phyloP scores from a whole-genome alignment of 2,113 vertebrate genomes.

The Trichomycterus rosablanca region DNA sequence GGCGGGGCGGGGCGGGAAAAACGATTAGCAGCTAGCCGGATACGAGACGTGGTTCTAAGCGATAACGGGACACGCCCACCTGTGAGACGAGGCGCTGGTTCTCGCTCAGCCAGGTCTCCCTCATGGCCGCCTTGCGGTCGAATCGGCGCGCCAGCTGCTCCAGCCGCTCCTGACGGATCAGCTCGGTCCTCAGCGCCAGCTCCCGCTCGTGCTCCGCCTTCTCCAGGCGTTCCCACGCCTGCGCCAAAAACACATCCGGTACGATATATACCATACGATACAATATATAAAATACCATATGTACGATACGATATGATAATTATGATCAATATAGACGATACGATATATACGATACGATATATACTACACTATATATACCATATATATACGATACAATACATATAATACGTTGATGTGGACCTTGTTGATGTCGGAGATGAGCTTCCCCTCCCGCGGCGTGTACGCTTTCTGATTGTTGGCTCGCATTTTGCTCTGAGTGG shows the following conservation, averaged over 20 bases:
- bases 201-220: constrained; percentile 96
- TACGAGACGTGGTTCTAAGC: no score
- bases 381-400: constrained; percentile 48
- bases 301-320: background rate
- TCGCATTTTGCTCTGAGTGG: constrained; percentile 97
- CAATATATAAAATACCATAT: no score
- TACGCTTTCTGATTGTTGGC: constrained; percentile 98
- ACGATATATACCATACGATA: no score
- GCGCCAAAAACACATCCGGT: background rate
- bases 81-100: constrained; percentile 95
- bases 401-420: no score
- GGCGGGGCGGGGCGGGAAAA: no score
- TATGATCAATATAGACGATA: constrained; percentile 36
- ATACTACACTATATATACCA: background rate
- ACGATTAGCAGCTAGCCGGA: no score
- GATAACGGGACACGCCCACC: no score
- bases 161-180: constrained; percentile 96
- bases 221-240: constrained; percentile 97
- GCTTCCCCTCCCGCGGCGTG: constrained; percentile 95
- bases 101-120: constrained; percentile 96
- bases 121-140: constrained; percentile 96
- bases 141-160: constrained; percentile 93
- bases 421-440: constrained; percentile 98
- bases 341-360: no score
- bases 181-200: constrained; percentile 90